Evolutionary conservation across 2,797 vertebrate species (phyloP).

Genomic region (Lepilemur septentrionalis): DNA sequence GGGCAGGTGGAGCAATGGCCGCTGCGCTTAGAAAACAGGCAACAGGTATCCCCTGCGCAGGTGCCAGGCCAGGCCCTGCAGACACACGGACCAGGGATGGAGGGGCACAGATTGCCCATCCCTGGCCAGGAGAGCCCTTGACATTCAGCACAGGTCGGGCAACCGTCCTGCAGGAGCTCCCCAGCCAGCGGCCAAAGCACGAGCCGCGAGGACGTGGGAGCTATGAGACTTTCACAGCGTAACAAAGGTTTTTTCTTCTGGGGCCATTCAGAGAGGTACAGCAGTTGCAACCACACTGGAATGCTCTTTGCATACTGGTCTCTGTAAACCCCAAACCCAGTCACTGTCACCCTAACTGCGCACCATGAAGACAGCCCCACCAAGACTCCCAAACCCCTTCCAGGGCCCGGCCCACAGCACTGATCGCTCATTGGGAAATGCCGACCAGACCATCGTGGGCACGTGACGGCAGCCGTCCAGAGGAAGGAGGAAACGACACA

Average conservation of each 20-base stretch:
- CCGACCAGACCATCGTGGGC: rapidly evolving
- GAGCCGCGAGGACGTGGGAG: rapidly evolving
- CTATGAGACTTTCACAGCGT: not conserved
- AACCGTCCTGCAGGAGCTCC: not conserved
- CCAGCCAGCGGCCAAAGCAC: not conserved
- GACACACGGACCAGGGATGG: not conserved
- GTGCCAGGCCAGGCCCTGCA: rapidly evolving
- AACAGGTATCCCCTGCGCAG: not conserved
- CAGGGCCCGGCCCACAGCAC: rapidly evolving
- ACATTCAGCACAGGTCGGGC: not conserved
- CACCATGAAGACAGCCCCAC: not conserved
- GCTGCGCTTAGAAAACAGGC: not conserved
- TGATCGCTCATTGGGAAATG: rapidly evolving
- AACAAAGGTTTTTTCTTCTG: not conserved
- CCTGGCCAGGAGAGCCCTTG: rapidly evolving
- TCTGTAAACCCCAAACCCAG: not conserved
- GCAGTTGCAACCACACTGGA: not conserved
- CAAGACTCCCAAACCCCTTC: not conserved
- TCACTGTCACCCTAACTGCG: not conserved
- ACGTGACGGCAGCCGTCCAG: not conserved
- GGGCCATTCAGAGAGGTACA: not conserved
- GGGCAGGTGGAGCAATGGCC: not conserved
- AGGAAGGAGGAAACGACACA: not conserved
- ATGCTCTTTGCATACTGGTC: not conserved
- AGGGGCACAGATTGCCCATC: rapidly evolving